Percentiles rank a stretch among this genome's conserved stretches.
Evolutionary conservation across 2,113 vertebrate genomes (phyloP).

Genomic region (Catharus minimus): DNA sequence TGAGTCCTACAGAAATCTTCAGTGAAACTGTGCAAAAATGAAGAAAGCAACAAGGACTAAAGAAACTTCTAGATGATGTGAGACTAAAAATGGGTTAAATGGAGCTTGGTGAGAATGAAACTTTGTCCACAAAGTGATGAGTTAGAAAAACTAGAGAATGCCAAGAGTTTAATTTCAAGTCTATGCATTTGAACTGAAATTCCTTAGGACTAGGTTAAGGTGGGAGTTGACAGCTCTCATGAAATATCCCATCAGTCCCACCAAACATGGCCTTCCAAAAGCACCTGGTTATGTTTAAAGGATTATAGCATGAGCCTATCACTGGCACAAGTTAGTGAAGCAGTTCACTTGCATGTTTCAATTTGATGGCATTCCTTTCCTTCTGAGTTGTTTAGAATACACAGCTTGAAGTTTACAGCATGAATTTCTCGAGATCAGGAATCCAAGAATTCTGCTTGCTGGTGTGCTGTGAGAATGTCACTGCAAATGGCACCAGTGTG

Average conservation of each 20-base stretch:
- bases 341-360: background rate
- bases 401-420: background rate
- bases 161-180: background rate
- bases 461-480: background rate
- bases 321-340: background rate
- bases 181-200: background rate
- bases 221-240: background rate
- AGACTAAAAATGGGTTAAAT: background rate
- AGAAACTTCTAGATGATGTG: background rate
- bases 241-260: background rate
- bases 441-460: background rate
- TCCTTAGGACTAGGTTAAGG: background rate
- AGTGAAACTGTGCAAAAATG: background rate
- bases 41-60: background rate
- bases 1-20: background rate
- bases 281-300: background rate
- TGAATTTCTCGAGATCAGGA: background rate
- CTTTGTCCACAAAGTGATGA: background rate
- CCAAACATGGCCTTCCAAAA: background rate
- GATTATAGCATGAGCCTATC: accelerated
- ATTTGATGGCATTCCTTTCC: background rate
- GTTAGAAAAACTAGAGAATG: background rate
- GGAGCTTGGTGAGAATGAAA: background rate
- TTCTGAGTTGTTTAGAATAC: background rate
- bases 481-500: background rate